Evolutionary conservation across 2,797 vertebrate species (phyloP), one percentile per base, ranked within the genome.

Genomic region (Otolemur crassicaudatus): DNA sequence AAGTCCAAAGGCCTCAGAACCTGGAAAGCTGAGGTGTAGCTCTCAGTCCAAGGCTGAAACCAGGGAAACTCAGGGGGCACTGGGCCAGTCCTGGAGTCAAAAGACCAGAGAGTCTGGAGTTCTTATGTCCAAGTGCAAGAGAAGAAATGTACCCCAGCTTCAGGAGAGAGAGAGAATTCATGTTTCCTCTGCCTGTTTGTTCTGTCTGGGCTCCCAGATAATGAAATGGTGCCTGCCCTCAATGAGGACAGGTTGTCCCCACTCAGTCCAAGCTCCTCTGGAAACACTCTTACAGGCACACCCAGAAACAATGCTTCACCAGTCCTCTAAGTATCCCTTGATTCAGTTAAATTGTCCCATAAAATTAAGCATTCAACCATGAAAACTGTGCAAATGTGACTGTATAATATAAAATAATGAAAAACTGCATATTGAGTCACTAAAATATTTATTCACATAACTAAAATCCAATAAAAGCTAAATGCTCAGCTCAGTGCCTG

Each of bases 371-470:
- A 65, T 40, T 22, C 27, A 81, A 31, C 25, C 23, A 63, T 63
- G 61, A 94, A 75, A 90, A 93, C 40, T 49, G 2, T 76, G 11
- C 70, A 94, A 60, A 88, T 91, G 23, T 34, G 70, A 88, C 34
- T 70, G 7, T 23, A 27, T 16, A 89, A 43, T 29, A 14, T 77
- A 81, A 80, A 79, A 85, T 69, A 75, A 82, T 16, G 16, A 91
- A 14, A 12, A 7, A 65, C 2, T 69, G 16, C 23, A 16, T 53
- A 72, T 40, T 77, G 31, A 16, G 60, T 73, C 31, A 87, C n/a
- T 79, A 75, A 90, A 46, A 72, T 84, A 61, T 37, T 70, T 83
- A 77, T 73, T 88, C 46, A 58, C 67, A 49, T 53, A 93, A 86
- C 23, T 61, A 79, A 80, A 84, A 90, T 60, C 16, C 60, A 92